phyloP scores from a whole-genome alignment of 2,888 invertebrate species.

The Drosophila parthenogenetica region DNA sequence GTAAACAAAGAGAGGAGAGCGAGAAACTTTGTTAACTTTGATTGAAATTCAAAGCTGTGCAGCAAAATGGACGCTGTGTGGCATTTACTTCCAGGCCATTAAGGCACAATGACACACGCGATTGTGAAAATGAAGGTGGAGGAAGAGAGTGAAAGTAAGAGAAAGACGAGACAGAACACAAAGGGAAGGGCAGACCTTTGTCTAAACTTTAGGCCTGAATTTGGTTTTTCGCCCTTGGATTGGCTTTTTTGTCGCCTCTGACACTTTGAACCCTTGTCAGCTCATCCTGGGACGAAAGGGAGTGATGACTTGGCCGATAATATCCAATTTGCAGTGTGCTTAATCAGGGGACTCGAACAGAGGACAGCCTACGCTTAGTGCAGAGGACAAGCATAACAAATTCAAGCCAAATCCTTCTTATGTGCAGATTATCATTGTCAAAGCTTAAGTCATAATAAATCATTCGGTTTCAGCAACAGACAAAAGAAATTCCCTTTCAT shows the following conservation, averaged over 20 bases:
- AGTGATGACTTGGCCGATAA: slow-evolving; percentile 51
- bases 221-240: slow-evolving; percentile 47
- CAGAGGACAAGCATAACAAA: slow-evolving; percentile 30
- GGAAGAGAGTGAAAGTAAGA: neutral
- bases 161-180: neutral
- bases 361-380: slow-evolving; percentile 25
- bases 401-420: slow-evolving; percentile 36
- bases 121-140: slow-evolving; percentile 3
- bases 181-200: slow-evolving; percentile 37
- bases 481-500: neutral
- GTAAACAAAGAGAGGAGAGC: slow-evolving; percentile 3
- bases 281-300: neutral
- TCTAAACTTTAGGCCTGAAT: slow-evolving; percentile 46
- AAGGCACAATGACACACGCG: slow-evolving; percentile 54
- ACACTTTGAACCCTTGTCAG: slow-evolving; percentile 63
- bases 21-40: slow-evolving; percentile 51
- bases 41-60: slow-evolving; percentile 49
- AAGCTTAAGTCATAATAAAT: slow-evolving; percentile 67
- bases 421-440: slow-evolving; percentile 59
- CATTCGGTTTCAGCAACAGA: slow-evolving; percentile 39
- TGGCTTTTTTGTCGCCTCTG: slow-evolving; percentile 56
- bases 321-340: slow-evolving; percentile 51
- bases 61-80: slow-evolving; percentile 33
- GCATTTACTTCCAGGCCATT: slow-evolving; percentile 61
- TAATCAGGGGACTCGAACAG: slow-evolving; percentile 37